These are phyloP conservation scores for Apogon hyalosoma DNA, from an alignment of 2,797 vertebrate genomes.

Conservation along the genomic window DNA sequence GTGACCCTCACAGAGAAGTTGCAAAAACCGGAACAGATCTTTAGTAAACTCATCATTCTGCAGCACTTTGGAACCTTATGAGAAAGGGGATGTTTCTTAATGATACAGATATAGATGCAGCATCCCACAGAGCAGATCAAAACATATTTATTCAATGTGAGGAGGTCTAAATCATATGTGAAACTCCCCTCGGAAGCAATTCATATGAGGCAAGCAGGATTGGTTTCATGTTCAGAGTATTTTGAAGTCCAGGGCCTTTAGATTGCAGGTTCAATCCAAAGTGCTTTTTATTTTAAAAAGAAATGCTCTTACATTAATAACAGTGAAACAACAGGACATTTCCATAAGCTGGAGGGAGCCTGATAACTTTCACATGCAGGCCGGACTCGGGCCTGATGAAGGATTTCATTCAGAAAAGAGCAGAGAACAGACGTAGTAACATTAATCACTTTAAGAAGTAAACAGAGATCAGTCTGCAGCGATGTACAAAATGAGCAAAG, in stretches of 20 bases:
- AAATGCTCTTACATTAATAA: slow-evolving; percentile 65
- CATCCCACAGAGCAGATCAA: not conserved
- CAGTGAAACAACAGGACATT: slow-evolving; percentile 73
- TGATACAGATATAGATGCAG: slow-evolving; percentile 6
- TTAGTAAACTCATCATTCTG: slow-evolving; percentile 98
- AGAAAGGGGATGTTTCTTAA: slow-evolving; percentile 37
- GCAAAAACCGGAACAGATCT: slow-evolving; percentile 98
- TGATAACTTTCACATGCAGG: slow-evolving; percentile 83
- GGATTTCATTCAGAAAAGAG: slow-evolving; percentile 39
- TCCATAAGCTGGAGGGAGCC: slow-evolving; percentile 79
- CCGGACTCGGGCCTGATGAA: slow-evolving; percentile 53
- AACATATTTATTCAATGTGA: slow-evolving; percentile 16
- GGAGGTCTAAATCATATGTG: slow-evolving; percentile 15
- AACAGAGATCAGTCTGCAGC: slow-evolving; percentile 30
- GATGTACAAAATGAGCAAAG: slow-evolving; percentile 27
- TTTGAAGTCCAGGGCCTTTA: slow-evolving; percentile 75
- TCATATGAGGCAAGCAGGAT: slow-evolving; percentile 77
- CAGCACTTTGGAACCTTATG: slow-evolving; percentile 95
- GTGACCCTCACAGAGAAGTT: slow-evolving; percentile 98
- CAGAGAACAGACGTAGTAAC: slow-evolving; percentile 33
- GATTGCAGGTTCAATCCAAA: slow-evolving; percentile 82
- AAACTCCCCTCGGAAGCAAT: slow-evolving; percentile 54
- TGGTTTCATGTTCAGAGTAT: slow-evolving; percentile 68
- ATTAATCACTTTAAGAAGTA: slow-evolving; percentile 28
- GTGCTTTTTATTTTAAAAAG: slow-evolving; percentile 45